A percentile compares a stretch with the other conserved stretches of the same genome.
These are phyloP conservation scores for Byasa hedistus DNA, from an alignment of 2,888 invertebrate species.

Conservation along the genomic window DNA sequence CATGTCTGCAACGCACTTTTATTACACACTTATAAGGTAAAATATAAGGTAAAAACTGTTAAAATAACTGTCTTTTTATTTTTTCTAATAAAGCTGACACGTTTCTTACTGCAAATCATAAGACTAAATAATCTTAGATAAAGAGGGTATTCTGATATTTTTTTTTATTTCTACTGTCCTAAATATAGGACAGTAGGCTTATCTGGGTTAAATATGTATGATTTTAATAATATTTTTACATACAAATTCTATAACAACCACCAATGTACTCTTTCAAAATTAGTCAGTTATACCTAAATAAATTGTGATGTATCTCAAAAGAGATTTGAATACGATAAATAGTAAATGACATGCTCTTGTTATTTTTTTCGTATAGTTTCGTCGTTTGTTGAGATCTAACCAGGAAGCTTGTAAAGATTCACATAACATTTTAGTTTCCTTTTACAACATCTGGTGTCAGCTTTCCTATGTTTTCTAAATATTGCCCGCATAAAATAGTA, in stretches of 20 bases:
- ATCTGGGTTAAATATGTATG: too few species aligned
- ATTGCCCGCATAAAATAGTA: slow-evolving; percentile 51
- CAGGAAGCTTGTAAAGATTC: slow-evolving; percentile 45
- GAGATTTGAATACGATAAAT: background rate
- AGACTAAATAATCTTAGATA: too few species aligned
- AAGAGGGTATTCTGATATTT: too few species aligned
- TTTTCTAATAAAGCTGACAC: too few species aligned
- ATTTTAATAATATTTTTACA: background rate
- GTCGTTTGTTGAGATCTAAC: slow-evolving; percentile 50
- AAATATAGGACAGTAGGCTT: too few species aligned
- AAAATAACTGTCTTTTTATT: too few species aligned
- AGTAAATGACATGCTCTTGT: background rate
- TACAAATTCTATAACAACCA: background rate
- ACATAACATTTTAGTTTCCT: slow-evolving; percentile 59
- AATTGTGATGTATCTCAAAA: background rate
- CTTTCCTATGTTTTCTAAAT: slow-evolving; percentile 62
- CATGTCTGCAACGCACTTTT: too few species aligned
- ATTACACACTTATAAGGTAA: too few species aligned
- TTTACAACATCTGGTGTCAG: slow-evolving; percentile 45
- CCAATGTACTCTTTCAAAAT: background rate
- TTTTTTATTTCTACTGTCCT: too few species aligned
- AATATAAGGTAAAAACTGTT: too few species aligned
- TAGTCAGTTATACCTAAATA: background rate
- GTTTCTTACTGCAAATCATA: too few species aligned
- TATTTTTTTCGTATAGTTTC: slow-evolving; percentile 13